Evolutionary conservation across 2,797 vertebrate genomes (phyloP), one percentile per base, ranked within the genome.

Genomic region (Capromys pilorides): DNA sequence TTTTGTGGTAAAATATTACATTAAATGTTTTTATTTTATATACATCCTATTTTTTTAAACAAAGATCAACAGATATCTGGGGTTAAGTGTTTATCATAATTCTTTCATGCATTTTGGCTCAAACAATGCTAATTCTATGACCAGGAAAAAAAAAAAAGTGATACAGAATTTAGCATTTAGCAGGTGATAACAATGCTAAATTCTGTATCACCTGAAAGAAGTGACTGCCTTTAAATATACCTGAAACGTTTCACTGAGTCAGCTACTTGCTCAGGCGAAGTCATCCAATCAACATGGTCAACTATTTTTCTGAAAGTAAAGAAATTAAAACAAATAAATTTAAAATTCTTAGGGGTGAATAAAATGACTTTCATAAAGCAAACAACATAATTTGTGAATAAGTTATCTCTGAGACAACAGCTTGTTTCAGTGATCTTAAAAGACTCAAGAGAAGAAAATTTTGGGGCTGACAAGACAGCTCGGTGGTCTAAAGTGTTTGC

Each of bases 171-270:
- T n/a, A n/a, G n/a, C n/a, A n/a, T n/a, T n/a, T n/a, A 79, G 59
- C 86, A 39, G 66, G 51, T 54, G 33, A 36, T 77, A 88, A 64
- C 51, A 93, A 80, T 66, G 89, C 86, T 95, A 79, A 89, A 91
- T 79, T 91, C 79, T 92, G 64, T 75, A 83, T 73, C 80, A 83
- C 69, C 41, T 71, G 64, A 85, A 81, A 85, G 85, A 94, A 94
- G 86, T n/a, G 54, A 95, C 79, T 41, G n/a, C 84, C 94, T 94
- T 87, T 66, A 89, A 64, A 94, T n/a, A 96, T 98, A 99, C 99
- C 99, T 99, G 98, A 99, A 99, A 97, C 99, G 99, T 97, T 99
- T 99, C 94, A 99, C 99, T 0, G 99, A 99, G 97, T 99, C 99
- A 22, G 99, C 99, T 92, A 99, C 99, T 98, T 99, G 99, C 86